phyloP scores from a whole-genome alignment of 2,888 invertebrate genomes.

The Heliothis peltigera region DNA sequence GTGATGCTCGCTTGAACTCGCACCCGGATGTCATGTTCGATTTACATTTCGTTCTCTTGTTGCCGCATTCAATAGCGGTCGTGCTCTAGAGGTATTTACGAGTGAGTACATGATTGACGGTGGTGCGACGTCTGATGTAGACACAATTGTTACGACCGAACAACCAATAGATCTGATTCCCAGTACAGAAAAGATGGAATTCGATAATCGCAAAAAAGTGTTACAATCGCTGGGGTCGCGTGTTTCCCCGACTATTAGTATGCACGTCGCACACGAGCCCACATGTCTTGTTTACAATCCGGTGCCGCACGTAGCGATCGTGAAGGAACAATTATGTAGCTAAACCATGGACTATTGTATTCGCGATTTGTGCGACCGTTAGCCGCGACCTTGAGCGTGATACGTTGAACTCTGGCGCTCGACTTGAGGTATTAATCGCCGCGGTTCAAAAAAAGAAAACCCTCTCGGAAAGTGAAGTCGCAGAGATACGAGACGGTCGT shows the following conservation, averaged over 20 bases:
- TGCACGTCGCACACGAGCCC: constrained; percentile 68
- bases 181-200: constrained; percentile 65
- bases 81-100: constrained; percentile 71
- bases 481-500: constrained; percentile 79
- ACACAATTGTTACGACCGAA: constrained; percentile 61
- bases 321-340: constrained; percentile 71
- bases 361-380: constrained; percentile 63
- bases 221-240: constrained; percentile 69
- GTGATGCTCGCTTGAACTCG: constrained; percentile 83
- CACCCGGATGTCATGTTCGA: constrained; percentile 87
- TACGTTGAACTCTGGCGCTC: constrained; percentile 75
- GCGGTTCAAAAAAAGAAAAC: constrained; percentile 73
- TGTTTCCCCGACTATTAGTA: constrained; percentile 83
- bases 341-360: constrained; percentile 71
- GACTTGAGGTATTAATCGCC: constrained; percentile 62
- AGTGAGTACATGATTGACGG: constrained; percentile 76
- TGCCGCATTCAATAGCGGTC: constrained; percentile 77
- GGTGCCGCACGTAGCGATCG: constrained; percentile 70
- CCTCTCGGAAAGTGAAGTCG: constrained; percentile 75
- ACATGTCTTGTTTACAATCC: constrained; percentile 76
- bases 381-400: constrained; percentile 70
- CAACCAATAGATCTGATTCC: constrained; percentile 48
- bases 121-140: constrained; percentile 63
- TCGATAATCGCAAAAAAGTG: constrained; percentile 71
- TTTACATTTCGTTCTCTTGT: constrained; percentile 81